Percentiles rank a stretch among this genome's conserved stretches.
These are phyloP conservation scores for Prinia subflava DNA, from an alignment of 2,113 vertebrate genomes.

Conservation along the genomic window DNA sequence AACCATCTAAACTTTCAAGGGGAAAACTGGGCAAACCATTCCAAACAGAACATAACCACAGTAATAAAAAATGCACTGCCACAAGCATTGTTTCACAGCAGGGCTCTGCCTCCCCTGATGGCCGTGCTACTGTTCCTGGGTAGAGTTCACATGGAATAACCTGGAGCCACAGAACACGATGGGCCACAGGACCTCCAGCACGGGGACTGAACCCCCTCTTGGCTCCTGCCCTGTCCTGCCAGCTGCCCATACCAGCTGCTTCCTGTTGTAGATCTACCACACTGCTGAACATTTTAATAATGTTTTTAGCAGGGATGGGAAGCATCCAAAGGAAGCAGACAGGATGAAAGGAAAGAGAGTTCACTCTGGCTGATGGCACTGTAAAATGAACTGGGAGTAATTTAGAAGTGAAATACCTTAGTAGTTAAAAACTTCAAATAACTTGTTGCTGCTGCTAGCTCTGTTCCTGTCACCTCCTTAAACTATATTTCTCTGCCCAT, in stretches of 20 bases:
- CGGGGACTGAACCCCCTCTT: background rate
- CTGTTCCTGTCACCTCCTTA: conserved; percentile 41
- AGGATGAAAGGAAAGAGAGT: conserved; percentile 55
- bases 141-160: background rate
- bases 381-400: conserved; percentile 47
- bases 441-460: conserved; percentile 31
- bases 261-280: background rate
- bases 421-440: conserved; percentile 30
- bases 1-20: no score
- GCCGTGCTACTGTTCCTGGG: background rate
- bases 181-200: background rate
- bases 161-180: background rate
- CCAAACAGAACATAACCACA: no score
- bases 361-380: conserved; percentile 40
- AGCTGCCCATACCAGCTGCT: background rate
- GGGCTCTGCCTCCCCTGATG: background rate
- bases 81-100: background rate
- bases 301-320: conserved; percentile 15
- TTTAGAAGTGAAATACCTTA: conserved; percentile 42
- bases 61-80: no score
- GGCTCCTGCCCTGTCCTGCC: background rate
- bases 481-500: conserved; percentile 35
- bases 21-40: no score
- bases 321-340: conserved; percentile 42
- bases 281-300: background rate